phyloP scores from a whole-genome alignment of 2,113 vertebrate species.

The Siniperca knerii region DNA sequence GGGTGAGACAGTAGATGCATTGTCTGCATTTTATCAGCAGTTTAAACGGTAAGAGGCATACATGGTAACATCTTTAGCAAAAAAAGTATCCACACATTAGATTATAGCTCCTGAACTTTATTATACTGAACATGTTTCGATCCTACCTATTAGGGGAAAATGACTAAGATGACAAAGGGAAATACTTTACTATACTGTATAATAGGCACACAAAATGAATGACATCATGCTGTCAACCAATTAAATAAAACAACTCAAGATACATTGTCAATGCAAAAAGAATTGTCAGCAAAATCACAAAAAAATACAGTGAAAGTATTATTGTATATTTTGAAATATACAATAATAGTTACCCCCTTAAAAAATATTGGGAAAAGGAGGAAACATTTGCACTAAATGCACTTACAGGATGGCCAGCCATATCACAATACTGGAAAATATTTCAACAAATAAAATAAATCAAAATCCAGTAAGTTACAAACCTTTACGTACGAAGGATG shows the following conservation, averaged over 20 bases:
- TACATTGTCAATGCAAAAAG: neutral
- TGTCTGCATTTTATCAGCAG: neutral
- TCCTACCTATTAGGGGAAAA: neutral
- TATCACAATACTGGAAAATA: neutral
- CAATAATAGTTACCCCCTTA: neutral
- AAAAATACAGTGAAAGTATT: neutral
- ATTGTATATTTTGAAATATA: neutral
- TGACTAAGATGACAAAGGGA: neutral
- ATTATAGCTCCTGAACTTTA: neutral
- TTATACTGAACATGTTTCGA: neutral
- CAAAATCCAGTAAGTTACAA: neutral
- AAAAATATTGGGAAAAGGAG: too few relatives aligned
- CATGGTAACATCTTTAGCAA: neutral
- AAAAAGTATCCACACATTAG: neutral
- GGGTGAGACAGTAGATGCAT: neutral
- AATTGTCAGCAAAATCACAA: neutral
- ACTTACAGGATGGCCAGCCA: neutral
- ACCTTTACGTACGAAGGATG: too few relatives aligned
- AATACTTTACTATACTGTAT: neutral
- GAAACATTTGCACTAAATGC: neutral
- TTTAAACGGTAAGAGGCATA: neutral
- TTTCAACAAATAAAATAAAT: neutral
- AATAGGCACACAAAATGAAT: neutral
- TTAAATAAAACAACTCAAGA: neutral
- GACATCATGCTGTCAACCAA: neutral